Percentiles rank a stretch among this genome's conserved stretches.
Evolutionary conservation across 2,797 vertebrate genomes (phyloP).

Genomic region (Trachops cirrhosus): DNA sequence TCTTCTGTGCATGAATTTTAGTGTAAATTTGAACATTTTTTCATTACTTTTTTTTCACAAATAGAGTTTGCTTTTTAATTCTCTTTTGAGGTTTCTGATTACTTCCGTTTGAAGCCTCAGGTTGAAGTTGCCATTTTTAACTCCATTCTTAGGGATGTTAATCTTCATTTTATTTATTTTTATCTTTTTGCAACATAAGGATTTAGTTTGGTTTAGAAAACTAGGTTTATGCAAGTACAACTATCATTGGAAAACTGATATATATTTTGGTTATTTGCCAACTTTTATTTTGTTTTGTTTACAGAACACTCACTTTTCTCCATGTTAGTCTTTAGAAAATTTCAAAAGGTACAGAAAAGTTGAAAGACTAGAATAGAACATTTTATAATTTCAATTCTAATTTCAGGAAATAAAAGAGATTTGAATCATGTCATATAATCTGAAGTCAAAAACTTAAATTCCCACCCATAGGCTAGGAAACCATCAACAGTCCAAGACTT

Average conservation of each 20-base stretch:
- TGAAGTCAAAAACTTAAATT: background rate
- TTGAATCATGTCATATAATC: background rate
- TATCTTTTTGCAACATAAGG: background rate
- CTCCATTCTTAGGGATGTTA: background rate
- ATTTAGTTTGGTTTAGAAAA: slow-evolving; percentile 57
- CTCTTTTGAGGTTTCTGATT: background rate
- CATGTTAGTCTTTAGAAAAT: background rate
- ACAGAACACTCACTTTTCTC: background rate
- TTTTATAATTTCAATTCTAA: background rate
- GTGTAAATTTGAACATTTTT: background rate
- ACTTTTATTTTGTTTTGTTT: background rate
- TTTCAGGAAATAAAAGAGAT: background rate
- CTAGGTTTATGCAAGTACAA: background rate
- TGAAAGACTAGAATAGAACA: background rate
- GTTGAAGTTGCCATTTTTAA: background rate
- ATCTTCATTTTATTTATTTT: background rate
- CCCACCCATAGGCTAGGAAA: background rate
- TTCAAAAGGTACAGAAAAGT: background rate
- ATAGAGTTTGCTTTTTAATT: background rate
- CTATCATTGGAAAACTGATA: slow-evolving; percentile 18
- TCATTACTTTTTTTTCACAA: background rate
- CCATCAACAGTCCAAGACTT: background rate
- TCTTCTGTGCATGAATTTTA: background rate
- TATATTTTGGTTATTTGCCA: background rate
- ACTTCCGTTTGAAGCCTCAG: background rate